These are phyloP conservation scores for Percina caprodes DNA, from an alignment of 2,113 vertebrate genomes.

Conservation along the genomic window DNA sequence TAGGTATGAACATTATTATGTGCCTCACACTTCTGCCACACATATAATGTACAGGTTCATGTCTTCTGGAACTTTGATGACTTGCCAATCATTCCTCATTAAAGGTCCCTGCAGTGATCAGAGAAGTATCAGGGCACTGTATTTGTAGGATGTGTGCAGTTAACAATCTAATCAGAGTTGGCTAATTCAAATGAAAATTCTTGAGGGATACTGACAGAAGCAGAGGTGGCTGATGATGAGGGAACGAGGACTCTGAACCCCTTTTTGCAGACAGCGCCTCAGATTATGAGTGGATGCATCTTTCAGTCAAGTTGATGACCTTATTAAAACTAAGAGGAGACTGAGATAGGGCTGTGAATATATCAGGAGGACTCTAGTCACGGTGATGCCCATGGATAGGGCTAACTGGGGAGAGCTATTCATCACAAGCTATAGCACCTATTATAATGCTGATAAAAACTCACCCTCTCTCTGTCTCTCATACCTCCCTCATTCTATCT, in stretches of 20 bases:
- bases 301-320: constrained; percentile 82
- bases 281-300: constrained; percentile 78
- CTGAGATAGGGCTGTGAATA: constrained; percentile 77
- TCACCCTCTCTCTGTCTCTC: constrained; percentile 31
- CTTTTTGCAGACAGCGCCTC: constrained; percentile 58
- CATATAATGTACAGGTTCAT: constrained; percentile 37
- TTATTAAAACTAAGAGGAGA: constrained; percentile 81
- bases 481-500: constrained; percentile 40
- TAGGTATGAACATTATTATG: constrained; percentile 61
- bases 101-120: constrained; percentile 22
- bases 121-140: neutral
- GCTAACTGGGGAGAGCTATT: constrained; percentile 68
- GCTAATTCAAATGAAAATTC: constrained; percentile 69
- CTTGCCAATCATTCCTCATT: constrained; percentile 42
- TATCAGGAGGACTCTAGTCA: constrained; percentile 72
- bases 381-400: constrained; percentile 64
- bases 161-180: constrained; percentile 58
- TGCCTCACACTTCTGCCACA: constrained; percentile 30
- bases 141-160: constrained; percentile 7
- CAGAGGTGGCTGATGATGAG: constrained; percentile 49
- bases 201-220: constrained; percentile 62
- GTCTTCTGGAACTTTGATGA: constrained; percentile 41
- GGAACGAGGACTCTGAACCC: constrained; percentile 50
- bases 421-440: constrained; percentile 72
- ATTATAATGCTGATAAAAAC: constrained; percentile 70